Conservation (phyloP, 2,888 invertebrate species). For the Xestia xanthographa region DNA sequence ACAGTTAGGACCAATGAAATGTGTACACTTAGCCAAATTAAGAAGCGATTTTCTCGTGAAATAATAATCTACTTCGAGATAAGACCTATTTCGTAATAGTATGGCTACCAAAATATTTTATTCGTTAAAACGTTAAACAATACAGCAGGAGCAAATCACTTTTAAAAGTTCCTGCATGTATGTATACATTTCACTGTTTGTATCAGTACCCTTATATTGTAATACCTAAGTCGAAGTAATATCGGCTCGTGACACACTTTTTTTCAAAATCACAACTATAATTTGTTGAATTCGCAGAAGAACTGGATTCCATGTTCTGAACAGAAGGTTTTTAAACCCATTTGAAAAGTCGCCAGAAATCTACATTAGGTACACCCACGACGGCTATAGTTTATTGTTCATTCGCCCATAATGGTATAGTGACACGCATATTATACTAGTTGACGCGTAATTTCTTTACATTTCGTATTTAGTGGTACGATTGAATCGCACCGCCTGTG, state of each 20-base stretch:
- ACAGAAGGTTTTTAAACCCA: slow-evolving; percentile 22
- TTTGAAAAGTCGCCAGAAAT: slow-evolving; percentile 43
- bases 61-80: background rate
- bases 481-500: slow-evolving; percentile 1
- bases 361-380: slow-evolving; percentile 40
- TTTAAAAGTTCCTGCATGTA: background rate
- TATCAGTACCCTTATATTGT: background rate
- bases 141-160: background rate
- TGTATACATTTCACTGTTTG: background rate
- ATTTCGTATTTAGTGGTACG: slow-evolving; percentile 1
- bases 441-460: slow-evolving; percentile 21
- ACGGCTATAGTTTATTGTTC: slow-evolving; percentile 27
- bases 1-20: background rate
- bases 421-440: slow-evolving; percentile 31
- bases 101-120: background rate
- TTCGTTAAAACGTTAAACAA: background rate
- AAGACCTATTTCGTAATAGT: background rate
- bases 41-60: background rate
- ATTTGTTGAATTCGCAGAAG: background rate
- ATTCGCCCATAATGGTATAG: slow-evolving; percentile 23
- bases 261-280: slow-evolving; percentile 10
- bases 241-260: background rate
- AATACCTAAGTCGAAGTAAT: background rate
- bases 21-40: background rate
- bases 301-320: background rate